Conservation (phyloP, 2,113 vertebrate species). For the Oryzias melastigma region DNA sequence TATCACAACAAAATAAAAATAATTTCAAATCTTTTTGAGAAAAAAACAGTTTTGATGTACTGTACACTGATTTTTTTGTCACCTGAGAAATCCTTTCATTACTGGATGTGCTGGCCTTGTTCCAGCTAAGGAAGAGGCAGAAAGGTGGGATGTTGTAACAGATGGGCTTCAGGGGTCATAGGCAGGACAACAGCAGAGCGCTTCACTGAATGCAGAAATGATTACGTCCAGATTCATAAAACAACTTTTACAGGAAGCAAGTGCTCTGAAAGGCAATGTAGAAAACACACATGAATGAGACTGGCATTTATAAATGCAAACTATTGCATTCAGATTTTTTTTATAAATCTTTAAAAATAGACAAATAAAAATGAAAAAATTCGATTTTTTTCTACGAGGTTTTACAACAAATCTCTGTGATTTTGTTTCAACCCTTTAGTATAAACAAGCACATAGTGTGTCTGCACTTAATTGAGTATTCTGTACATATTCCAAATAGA, state of each 20-base stretch:
- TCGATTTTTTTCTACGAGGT: no score
- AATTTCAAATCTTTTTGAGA: not conserved
- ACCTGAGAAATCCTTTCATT: constrained; percentile 29
- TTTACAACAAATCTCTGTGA: no score
- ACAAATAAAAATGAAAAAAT: no score
- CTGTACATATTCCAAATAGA: no score
- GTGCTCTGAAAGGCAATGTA: constrained; percentile 12
- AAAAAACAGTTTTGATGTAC: constrained; percentile 17
- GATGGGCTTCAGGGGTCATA: constrained; percentile 50
- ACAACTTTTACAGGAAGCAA: constrained; percentile 33
- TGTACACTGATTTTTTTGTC: constrained; percentile 25
- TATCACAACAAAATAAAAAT: no score
- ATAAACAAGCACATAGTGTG: no score
- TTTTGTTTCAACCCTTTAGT: no score
- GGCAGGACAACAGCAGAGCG: constrained; percentile 47
- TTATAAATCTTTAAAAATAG: no score
- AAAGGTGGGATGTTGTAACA: constrained; percentile 49
- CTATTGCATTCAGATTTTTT: no score
- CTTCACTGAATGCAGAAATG: constrained; percentile 47
- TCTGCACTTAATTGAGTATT: no score
- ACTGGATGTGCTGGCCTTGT: constrained; percentile 28
- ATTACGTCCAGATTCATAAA: constrained; percentile 44
- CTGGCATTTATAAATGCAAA: no score
- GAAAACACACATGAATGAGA: not conserved
- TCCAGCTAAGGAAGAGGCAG: constrained; percentile 37